Percentiles rank a stretch among this genome's conserved stretches.
Evolutionary conservation across 1,140 invertebrate species (phyloP).

Genomic region (Drosophila kanapiae): DNA sequence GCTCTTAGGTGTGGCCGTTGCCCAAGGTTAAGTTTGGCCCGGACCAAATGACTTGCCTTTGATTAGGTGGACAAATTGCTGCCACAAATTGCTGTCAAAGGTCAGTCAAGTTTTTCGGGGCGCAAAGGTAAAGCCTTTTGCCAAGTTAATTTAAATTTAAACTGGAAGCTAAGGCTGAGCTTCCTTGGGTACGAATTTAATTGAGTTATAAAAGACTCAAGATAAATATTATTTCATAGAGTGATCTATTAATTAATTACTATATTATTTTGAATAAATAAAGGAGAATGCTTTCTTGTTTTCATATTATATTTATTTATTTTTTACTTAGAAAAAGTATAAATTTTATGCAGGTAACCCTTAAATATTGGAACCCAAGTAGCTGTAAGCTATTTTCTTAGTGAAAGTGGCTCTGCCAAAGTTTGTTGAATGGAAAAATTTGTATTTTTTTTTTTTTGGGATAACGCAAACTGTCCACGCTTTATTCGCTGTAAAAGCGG

Average conservation of each 20-base stretch:
- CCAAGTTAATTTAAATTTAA: not conserved
- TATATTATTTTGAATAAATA: no score
- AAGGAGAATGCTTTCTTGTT: no score
- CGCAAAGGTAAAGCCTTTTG: not conserved
- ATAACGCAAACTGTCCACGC: not conserved
- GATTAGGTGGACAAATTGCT: constrained; percentile 7
- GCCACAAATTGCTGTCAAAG: constrained; percentile 13
- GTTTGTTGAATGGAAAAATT: constrained; percentile 5
- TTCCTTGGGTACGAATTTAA: not conserved
- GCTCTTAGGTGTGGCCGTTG: no score
- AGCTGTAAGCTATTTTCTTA: not conserved
- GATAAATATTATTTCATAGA: no score
- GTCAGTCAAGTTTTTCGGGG: constrained; percentile 4
- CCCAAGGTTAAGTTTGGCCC: constrained; percentile 21
- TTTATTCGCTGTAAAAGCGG: constrained; percentile 4
- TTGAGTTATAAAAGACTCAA: not conserved
- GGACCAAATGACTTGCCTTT: constrained; percentile 8
- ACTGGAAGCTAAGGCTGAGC: not conserved
- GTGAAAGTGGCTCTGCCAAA: constrained; percentile 1
- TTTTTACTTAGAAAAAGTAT: no score
- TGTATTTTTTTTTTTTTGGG: not conserved
- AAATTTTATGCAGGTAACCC: not conserved
- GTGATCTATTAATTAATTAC: no score
- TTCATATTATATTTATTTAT: no score
- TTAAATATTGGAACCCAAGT: not conserved